Evolutionary conservation across 1,140 invertebrate genomes (phyloP).

Genomic region (Ditylenchus dipsaci): DNA sequence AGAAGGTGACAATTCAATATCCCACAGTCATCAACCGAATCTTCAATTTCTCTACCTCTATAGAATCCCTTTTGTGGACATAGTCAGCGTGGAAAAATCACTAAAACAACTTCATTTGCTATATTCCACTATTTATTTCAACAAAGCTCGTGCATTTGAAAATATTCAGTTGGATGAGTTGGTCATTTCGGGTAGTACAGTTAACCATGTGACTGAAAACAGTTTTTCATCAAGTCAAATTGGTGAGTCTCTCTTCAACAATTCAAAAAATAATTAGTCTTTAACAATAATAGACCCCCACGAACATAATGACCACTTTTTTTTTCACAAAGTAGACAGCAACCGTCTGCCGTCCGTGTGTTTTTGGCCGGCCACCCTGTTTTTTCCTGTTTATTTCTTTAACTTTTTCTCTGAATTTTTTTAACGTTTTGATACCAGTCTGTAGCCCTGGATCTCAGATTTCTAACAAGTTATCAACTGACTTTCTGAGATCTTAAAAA

Average conservation of each 20-base stretch:
- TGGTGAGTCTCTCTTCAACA: not conserved
- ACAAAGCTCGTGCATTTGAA: conserved; percentile 1
- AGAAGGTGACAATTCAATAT: not conserved
- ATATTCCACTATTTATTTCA: conserved; percentile 23
- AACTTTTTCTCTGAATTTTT: too few species aligned
- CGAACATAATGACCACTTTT: too few species aligned
- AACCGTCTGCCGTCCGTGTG: too few species aligned
- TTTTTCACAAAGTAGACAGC: too few species aligned
- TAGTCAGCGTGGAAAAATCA: conserved; percentile 13
- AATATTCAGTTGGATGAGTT: conserved; percentile 15
- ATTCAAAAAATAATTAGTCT: too few species aligned
- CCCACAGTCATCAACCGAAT: not conserved
- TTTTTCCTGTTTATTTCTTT: too few species aligned
- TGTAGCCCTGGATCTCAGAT: too few species aligned
- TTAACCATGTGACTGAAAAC: conserved; percentile 12
- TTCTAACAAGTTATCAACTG: too few species aligned
- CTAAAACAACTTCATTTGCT: conserved; percentile 25
- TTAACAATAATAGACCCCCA: too few species aligned
- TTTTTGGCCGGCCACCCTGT: too few species aligned
- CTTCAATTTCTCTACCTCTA: conserved; percentile 35
- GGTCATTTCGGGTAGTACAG: conserved; percentile 8
- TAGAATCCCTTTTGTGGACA: conserved; percentile 19
- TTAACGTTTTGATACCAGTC: too few species aligned
- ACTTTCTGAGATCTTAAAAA: too few species aligned
- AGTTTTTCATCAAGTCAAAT: conserved; percentile 10